Conservation (phyloP, 2,888 invertebrate species). For the Allygus modestus region DNA sequence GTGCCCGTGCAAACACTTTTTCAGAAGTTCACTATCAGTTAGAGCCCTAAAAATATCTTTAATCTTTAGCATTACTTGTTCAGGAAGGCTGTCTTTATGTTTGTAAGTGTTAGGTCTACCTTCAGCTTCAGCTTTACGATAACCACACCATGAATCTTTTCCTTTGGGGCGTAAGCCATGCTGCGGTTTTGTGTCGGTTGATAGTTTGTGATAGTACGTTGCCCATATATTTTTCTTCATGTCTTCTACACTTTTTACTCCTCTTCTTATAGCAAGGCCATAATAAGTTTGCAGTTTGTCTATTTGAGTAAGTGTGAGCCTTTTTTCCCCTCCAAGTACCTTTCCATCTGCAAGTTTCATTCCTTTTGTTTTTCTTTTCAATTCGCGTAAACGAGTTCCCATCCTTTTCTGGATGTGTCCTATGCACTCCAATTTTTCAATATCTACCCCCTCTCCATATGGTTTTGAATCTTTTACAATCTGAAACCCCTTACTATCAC, state of each 20-base stretch:
- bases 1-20: slow-evolving; percentile 26
- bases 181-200: not conserved
- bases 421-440: not conserved
- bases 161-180: slow-evolving; percentile 42
- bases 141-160: not conserved
- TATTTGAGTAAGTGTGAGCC: not conserved
- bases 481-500: not conserved
- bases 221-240: slow-evolving; percentile 44
- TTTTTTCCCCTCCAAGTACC: not conserved
- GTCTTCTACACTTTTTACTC: not conserved
- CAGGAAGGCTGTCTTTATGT: not conserved
- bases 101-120: slow-evolving; percentile 19
- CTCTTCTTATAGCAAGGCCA: slow-evolving; percentile 7
- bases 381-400: slow-evolving; percentile 2
- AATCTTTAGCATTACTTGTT: not conserved
- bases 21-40: not conserved
- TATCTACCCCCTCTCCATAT: not conserved
- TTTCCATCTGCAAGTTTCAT: not conserved
- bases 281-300: slow-evolving; percentile 20
- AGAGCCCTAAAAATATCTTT: not conserved
- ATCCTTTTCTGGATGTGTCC: not conserved
- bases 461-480: not conserved
- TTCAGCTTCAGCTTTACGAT: not conserved
- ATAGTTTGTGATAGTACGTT: slow-evolving; percentile 6
- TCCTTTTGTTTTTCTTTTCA: slow-evolving; percentile 8